Base-by-base conservation (phyloP, 1,140 invertebrate species). In the Dolichoris vasculosae region DNA sequence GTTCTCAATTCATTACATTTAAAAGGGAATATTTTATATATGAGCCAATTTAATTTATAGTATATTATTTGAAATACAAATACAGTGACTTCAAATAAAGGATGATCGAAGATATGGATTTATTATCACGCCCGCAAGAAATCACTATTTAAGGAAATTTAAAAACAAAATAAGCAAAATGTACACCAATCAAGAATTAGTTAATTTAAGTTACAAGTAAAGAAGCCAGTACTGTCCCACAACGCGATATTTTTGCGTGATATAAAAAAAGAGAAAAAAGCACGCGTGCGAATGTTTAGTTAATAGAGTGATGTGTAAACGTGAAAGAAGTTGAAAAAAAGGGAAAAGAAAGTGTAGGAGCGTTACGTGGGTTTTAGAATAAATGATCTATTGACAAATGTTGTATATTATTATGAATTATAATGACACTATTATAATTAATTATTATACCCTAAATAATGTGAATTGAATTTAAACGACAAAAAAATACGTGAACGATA, bases 401-500 rank as follows among this genome's bases (percentile, higher is more conserved):
- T 93, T 93, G 92, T 93, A 93, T 93, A 93, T 93, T 93, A 93
- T 92, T 93, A 93, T 89, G 92, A 92, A 93, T 92, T 93, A 92
- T 93, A 93, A 92, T 93, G 92, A 93, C 89, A 92, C 91, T 92
- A 93, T 93, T 92, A 93, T 92, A 93, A 93, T 91, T 92, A 90
- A 92, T 92, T 92, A 92, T 93, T 92, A 92, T 92, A 92, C 92
- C 90, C 92, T 90, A 89, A 86, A 92, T 93, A 92, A 92, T 92
- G 92, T 91, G 92, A 93, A 93, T 93, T 93, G 91, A 92, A 92
- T 92, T 92, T 92, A 92, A 92, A 91, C 86, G 87, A 91, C 89
- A 89, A 88, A 88, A 69, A 90, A 89, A 87, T 89, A 89, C 89
- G 90, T 90, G 87, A 91, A 91, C 89, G 89, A 92, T 91, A 91